phyloP scores from a whole-genome alignment of 37 sponge, comb jelly and placozoan species.

The Chondrilla cf. caribensis region DNA sequence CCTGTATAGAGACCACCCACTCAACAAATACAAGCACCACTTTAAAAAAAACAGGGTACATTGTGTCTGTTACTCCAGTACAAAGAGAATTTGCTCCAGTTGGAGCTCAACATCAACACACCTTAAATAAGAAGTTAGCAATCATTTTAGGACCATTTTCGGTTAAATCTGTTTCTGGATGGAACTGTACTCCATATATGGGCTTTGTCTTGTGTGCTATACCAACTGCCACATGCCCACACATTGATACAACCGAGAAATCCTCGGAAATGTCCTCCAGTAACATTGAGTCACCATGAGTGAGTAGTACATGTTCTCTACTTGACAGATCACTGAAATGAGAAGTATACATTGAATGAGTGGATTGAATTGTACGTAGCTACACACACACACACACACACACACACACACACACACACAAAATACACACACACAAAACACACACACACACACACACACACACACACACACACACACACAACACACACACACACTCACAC shows the following conservation, averaged over 20 bases:
- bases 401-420: too few relatives aligned
- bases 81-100: too few relatives aligned
- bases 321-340: conserved; percentile 39
- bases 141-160: conserved; percentile 62
- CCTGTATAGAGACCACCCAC: neutral
- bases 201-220: conserved; percentile 45
- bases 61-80: too few relatives aligned
- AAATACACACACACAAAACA: too few relatives aligned
- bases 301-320: conserved; percentile 67
- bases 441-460: too few relatives aligned
- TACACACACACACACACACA: too few relatives aligned
- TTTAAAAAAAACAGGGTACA: too few relatives aligned
- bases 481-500: too few relatives aligned
- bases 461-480: too few relatives aligned
- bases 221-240: conserved; percentile 59
- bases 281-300: conserved; percentile 83
- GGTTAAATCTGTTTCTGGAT: conserved; percentile 87
- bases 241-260: conserved; percentile 30
- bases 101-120: conserved; percentile 5
- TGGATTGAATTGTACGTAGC: neutral
- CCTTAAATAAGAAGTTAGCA: conserved; percentile 75
- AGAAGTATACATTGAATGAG: conserved; percentile 24
- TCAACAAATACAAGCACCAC: too few relatives aligned
- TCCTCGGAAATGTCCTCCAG: conserved; percentile 19
- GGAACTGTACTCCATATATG: conserved; percentile 89